These are phyloP conservation scores for Drosophila yooni DNA, from an alignment of 2,888 invertebrate species.

Conservation along the genomic window DNA sequence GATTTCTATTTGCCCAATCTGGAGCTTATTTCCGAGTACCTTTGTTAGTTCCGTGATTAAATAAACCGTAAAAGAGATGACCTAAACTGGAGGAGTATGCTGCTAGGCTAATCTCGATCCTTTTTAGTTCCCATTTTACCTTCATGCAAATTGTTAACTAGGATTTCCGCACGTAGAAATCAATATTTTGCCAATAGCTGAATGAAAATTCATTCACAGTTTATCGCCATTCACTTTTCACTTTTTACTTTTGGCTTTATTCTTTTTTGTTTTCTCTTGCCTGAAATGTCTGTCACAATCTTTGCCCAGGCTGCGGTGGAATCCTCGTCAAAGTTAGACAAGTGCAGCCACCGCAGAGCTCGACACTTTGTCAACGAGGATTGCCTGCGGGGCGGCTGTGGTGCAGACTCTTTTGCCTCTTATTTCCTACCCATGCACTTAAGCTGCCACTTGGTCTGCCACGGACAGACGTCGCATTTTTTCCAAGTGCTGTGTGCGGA, in stretches of 20 bases:
- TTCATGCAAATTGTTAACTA: slow-evolving; percentile 38
- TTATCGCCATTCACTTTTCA: slow-evolving; percentile 6
- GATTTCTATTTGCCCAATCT: slow-evolving; percentile 58
- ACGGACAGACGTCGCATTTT: slow-evolving; percentile 32
- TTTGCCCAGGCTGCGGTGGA: slow-evolving; percentile 19
- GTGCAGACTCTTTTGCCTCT: not conserved
- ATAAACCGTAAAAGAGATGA: not conserved
- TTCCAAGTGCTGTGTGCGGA: slow-evolving; percentile 12
- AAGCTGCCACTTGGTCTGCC: slow-evolving; percentile 26
- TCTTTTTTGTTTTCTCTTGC: slow-evolving; percentile 2
- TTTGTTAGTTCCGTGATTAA: slow-evolving; percentile 26
- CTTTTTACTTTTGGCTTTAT: not conserved
- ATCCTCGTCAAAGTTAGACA: slow-evolving; percentile 54
- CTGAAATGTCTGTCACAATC: slow-evolving; percentile 26
- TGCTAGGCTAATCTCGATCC: not conserved
- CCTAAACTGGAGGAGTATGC: not conserved
- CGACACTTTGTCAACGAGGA: slow-evolving; percentile 41
- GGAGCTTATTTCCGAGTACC: slow-evolving; percentile 40
- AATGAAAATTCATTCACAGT: slow-evolving; percentile 15
- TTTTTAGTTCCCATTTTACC: not conserved
- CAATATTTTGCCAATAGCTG: slow-evolving; percentile 28
- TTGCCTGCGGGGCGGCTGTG: slow-evolving; percentile 12
- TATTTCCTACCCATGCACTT: slow-evolving; percentile 30
- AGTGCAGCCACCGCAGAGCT: slow-evolving; percentile 43
- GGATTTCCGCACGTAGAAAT: slow-evolving; percentile 21